phyloP scores from a whole-genome alignment of 1,140 invertebrate genomes.

The Trichomalopsis sarcophagae region DNA sequence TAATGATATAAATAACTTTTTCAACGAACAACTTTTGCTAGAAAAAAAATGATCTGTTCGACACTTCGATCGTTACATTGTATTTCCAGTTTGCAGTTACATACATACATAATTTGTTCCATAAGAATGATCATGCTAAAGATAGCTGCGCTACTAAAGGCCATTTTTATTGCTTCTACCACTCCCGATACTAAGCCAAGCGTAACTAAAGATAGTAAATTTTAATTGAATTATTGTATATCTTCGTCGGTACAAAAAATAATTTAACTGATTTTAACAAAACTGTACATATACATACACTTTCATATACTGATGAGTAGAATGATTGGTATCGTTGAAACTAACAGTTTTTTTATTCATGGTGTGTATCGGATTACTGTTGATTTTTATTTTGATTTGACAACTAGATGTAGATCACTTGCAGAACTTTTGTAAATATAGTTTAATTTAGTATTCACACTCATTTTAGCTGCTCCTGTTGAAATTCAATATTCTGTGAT shows the following conservation, averaged over 20 bases:
- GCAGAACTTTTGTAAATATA: no score
- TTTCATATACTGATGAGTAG: no score
- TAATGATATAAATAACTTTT: no score
- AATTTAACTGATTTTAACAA: neutral
- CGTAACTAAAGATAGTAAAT: constrained; percentile 35
- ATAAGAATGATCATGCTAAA: constrained; percentile 44
- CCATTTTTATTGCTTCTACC: constrained; percentile 47
- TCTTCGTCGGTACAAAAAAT: neutral
- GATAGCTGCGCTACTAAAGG: constrained; percentile 38
- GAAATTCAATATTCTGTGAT: neutral
- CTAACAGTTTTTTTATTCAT: neutral
- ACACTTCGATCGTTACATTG: constrained; percentile 46
- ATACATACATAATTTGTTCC: constrained; percentile 32
- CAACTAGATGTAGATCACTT: neutral
- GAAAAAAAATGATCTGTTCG: constrained; percentile 4
- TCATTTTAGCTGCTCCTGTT: no score
- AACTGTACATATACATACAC: neutral
- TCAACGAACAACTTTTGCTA: neutral
- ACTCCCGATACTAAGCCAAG: constrained; percentile 35
- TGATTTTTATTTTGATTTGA: neutral
- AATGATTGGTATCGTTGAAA: neutral
- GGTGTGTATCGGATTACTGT: neutral
- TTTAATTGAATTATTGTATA: constrained; percentile 28
- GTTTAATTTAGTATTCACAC: no score
- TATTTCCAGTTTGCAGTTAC: constrained; percentile 45